phyloP scores from a whole-genome alignment of 2,113 vertebrate genomes.

The Numida meleagris region DNA sequence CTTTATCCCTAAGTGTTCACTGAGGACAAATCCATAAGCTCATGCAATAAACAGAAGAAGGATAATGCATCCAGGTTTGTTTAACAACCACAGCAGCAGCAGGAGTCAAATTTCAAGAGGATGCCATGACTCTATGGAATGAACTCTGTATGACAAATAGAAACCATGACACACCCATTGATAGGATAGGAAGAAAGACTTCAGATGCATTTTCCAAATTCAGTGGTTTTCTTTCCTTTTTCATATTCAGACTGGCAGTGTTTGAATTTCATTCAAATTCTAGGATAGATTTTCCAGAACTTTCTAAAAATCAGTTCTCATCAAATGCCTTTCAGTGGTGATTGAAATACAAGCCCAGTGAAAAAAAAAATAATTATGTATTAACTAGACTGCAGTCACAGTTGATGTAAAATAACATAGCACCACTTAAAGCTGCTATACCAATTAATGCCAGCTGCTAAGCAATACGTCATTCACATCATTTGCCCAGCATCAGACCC shows the following conservation, averaged over 20 bases:
- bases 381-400: background rate
- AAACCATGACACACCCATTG: background rate
- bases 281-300: background rate
- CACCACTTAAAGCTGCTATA: fast-evolving
- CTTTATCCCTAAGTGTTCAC: background rate
- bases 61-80: background rate
- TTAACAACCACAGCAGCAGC: background rate
- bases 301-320: background rate
- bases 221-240: background rate
- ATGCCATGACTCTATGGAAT: background rate
- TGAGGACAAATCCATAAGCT: background rate
- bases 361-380: background rate
- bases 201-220: background rate
- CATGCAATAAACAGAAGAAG: background rate
- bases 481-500: background rate
- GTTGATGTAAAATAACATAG: background rate
- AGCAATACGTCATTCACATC: background rate
- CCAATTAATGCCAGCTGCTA: background rate
- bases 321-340: background rate
- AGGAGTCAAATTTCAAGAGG: slow-evolving; percentile 12
- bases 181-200: background rate
- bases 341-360: background rate
- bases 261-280: background rate
- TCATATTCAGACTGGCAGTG: fast-evolving
- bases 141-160: background rate